phyloP scores from a whole-genome alignment of 2,888 invertebrate species.

The Ceramica pisi region DNA sequence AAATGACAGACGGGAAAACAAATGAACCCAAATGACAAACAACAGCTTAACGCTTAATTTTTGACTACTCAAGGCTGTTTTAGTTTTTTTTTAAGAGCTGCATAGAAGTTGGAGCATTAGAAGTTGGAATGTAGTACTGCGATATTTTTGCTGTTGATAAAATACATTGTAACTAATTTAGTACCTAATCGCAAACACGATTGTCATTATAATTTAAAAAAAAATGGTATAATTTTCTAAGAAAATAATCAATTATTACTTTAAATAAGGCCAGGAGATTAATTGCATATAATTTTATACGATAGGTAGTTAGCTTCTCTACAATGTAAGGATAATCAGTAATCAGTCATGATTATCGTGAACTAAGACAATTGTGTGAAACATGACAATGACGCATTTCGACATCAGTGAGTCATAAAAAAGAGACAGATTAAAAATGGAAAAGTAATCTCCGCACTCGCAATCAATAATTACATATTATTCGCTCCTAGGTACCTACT shows the following conservation, averaged over 20 bases:
- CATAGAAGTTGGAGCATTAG: too few relatives aligned
- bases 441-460: too few relatives aligned
- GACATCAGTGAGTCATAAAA: background rate
- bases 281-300: background rate
- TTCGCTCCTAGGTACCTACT: too few relatives aligned
- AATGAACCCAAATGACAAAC: too few relatives aligned
- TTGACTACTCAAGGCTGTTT: too few relatives aligned
- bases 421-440: too few relatives aligned
- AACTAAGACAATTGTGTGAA: background rate
- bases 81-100: too few relatives aligned
- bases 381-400: background rate
- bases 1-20: too few relatives aligned
- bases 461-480: too few relatives aligned
- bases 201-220: too few relatives aligned
- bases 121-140: too few relatives aligned
- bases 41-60: too few relatives aligned
- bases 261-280: background rate
- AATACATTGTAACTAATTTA: background rate
- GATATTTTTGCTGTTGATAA: background rate
- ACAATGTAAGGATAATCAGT: background rate
- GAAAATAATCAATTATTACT: background rate
- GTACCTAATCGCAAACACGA: background rate
- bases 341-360: background rate
- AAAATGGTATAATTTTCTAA: background rate
- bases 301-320: background rate